These are phyloP conservation scores for Stercorarius parasiticus DNA, from an alignment of 2,113 vertebrate species.

Conservation along the genomic window DNA sequence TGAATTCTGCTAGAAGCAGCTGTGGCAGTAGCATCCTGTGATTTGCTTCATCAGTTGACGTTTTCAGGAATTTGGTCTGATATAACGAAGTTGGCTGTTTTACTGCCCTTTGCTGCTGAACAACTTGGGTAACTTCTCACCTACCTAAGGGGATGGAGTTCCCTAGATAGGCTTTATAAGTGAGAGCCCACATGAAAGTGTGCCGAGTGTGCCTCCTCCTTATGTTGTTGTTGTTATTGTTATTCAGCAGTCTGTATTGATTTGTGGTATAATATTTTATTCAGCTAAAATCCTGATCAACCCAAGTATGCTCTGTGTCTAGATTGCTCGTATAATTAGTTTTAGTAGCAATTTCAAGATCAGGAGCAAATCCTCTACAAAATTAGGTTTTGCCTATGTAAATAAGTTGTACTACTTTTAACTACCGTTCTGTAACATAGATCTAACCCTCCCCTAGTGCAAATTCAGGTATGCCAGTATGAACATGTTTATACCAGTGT, in stretches of 20 bases:
- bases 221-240: neutral
- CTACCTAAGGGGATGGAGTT: neutral
- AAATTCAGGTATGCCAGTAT: neutral
- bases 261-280: neutral
- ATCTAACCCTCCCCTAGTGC: neutral
- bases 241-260: neutral
- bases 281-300: neutral
- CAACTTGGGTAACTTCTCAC: neutral
- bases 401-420: neutral
- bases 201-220: neutral
- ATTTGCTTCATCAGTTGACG: constrained; percentile 6
- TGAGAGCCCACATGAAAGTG: neutral
- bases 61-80: neutral
- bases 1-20: constrained; percentile 1
- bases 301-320: neutral
- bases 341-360: neutral
- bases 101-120: neutral
- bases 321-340: neutral
- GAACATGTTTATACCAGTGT: neutral
- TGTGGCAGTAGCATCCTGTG: neutral
- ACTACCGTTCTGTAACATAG: neutral
- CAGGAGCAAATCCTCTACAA: neutral
- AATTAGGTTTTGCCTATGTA: neutral
- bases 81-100: neutral
- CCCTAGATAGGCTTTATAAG: neutral